These are phyloP conservation scores for Luscinia megarhynchos DNA, from an alignment of 2,797 vertebrate species.

Conservation along the genomic window DNA sequence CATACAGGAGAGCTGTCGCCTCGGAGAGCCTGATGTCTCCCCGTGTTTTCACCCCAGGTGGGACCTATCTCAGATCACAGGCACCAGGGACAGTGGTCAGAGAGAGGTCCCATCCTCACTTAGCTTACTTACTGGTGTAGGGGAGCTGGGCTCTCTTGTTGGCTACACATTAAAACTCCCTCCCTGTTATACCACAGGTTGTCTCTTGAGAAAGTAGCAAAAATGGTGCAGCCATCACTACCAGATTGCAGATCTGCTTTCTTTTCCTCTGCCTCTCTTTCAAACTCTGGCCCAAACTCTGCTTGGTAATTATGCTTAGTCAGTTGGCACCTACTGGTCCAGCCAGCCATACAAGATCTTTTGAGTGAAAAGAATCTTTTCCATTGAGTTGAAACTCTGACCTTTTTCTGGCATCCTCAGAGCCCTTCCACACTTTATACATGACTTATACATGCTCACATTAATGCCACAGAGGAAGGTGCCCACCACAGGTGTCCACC, in stretches of 20 bases:
- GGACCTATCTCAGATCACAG: neutral
- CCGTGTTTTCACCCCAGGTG: neutral
- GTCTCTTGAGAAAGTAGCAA: neutral
- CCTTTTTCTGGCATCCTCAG: neutral
- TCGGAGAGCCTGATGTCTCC: accelerated
- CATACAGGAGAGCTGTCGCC: accelerated
- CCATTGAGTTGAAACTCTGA: neutral
- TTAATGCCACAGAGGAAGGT: neutral
- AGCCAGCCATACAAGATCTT: neutral
- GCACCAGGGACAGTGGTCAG: neutral
- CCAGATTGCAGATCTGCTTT: neutral
- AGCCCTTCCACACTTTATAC: neutral
- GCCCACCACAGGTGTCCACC: accelerated
- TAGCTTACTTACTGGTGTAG: neutral
- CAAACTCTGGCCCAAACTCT: neutral
- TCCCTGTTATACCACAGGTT: neutral
- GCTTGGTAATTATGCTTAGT: accelerated
- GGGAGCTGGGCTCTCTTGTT: neutral
- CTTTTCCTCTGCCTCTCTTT: neutral
- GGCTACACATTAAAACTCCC: neutral
- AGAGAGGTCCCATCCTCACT: neutral
- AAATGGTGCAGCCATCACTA: neutral
- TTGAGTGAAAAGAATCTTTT: neutral
- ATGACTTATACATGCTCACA: accelerated
- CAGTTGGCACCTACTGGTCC: too few relatives aligned